Evolutionary conservation across 2,888 invertebrate genomes (phyloP), one percentile per base, ranked within the genome.

Genomic region (Hedychridium roseum): DNA sequence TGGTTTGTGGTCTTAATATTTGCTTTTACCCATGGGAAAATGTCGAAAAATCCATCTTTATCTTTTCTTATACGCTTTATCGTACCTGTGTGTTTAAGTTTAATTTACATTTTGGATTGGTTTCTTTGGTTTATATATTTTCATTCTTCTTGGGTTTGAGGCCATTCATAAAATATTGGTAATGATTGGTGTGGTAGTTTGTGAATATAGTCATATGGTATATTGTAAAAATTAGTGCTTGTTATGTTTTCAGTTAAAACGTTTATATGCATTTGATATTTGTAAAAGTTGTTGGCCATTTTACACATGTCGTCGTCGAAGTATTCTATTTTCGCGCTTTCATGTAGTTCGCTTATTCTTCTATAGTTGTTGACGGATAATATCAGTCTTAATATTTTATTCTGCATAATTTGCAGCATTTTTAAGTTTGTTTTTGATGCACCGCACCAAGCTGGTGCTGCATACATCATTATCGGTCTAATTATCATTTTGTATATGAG

Each of bases 401-500:
- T 23, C 9, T 23, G 23, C 5, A 23, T 6, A 5, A 5, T 23
- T 23, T 23, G 23, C 23, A 23, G 5, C 5, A 9, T 5, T 23
- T 6, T 23, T 23, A 23, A 5, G 23, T 23, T 23, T 23, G 23
- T 23, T 23, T 6, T 5, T 23, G 23, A 5, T 9, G 23, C 23
- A 9, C 23, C 9, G 5, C 9, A 9, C 23, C 23, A 23, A 5
- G 9, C 23, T 6, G 23, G 23, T 5, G 23, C 23, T 23, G 23
- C 23, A 23, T 23, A 23, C 9, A 9, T 23, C 9, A 23, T 5
- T 23, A 23, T 23, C 9, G 23, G 23, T 23, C 23, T 23, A 9
- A 23, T 5, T 23, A 23, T 23, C 23, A 23, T 23, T 23, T 23
- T 23, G 12, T 67, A 66, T n/a, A 66, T 54, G 11, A 62, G 17